phyloP scores from a whole-genome alignment of 1,140 invertebrate genomes.

The Heliothis virescens region DNA sequence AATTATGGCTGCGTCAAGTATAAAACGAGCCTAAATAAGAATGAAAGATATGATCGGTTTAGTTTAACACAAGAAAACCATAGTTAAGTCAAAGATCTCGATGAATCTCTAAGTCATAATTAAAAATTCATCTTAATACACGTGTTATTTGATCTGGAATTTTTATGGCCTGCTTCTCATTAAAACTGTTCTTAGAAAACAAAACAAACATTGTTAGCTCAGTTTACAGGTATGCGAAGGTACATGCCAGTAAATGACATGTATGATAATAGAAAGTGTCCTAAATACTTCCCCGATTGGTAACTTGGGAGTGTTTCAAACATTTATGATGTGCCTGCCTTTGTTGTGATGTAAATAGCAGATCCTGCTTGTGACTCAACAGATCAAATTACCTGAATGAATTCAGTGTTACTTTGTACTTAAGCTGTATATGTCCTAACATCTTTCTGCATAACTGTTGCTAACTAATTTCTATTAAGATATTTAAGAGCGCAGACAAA shows the following conservation, averaged over 20 bases:
- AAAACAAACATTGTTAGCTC: not conserved
- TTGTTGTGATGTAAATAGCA: not conserved
- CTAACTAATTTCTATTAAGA: too few relatives aligned
- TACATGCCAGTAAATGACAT: constrained; percentile 5
- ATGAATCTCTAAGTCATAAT: not conserved
- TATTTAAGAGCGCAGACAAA: too few relatives aligned
- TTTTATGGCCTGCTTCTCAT: constrained; percentile 1
- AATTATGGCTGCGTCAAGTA: too few relatives aligned
- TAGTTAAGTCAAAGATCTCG: too few relatives aligned
- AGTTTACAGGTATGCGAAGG: constrained; percentile 1
- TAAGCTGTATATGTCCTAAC: too few relatives aligned
- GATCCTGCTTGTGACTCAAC: not conserved
- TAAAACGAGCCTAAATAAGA: too few relatives aligned
- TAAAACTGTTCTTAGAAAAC: not conserved
- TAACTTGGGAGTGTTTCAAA: constrained; percentile 3
- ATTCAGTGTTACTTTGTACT: too few relatives aligned
- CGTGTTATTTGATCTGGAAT: not conserved
- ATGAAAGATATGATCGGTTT: too few relatives aligned
- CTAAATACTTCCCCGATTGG: constrained; percentile 18
- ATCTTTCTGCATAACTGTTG: too few relatives aligned
- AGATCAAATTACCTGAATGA: not conserved
- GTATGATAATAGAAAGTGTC: constrained; percentile 29
- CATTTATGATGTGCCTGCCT: not conserved
- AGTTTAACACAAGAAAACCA: too few relatives aligned
- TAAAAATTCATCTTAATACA: not conserved